These are phyloP conservation scores for Paramormyrops kingsleyae DNA, from an alignment of 2,113 vertebrate genomes.

Conservation along the genomic window DNA sequence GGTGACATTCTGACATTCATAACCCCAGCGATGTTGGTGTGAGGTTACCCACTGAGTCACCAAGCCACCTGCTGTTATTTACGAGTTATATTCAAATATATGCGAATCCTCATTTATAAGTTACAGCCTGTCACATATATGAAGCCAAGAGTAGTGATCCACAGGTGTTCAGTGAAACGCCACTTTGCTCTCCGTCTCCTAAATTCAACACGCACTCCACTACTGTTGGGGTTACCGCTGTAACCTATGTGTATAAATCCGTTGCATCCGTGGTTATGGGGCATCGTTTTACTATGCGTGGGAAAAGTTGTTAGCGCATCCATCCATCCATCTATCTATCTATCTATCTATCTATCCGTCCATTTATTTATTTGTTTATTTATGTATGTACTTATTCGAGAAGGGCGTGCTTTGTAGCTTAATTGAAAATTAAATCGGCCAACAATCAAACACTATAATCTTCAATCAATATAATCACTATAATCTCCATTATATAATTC, in stretches of 20 bases:
- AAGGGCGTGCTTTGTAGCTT: background rate
- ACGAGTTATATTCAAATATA: background rate
- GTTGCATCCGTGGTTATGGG: background rate
- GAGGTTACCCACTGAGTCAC: background rate
- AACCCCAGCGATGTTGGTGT: background rate
- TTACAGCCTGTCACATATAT: background rate
- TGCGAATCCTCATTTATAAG: background rate
- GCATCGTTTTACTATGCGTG: background rate
- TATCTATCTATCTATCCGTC: background rate
- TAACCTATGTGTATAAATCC: background rate
- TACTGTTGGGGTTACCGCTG: background rate
- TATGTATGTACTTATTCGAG: background rate
- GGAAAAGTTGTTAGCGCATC: background rate
- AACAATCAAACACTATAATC: background rate
- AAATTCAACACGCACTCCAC: background rate
- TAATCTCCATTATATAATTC: background rate
- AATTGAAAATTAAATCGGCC: background rate
- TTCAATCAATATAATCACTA: background rate
- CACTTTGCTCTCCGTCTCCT: background rate
- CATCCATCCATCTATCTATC: background rate
- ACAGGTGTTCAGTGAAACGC: background rate
- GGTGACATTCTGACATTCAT: background rate
- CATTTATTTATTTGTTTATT: background rate
- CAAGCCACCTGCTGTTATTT: background rate
- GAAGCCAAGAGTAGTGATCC: background rate